Percentiles rank a stretch among this genome's conserved stretches.
These are phyloP conservation scores for Triplophysa bombifrons DNA, from an alignment of 2,797 vertebrate genomes.

Conservation along the genomic window DNA sequence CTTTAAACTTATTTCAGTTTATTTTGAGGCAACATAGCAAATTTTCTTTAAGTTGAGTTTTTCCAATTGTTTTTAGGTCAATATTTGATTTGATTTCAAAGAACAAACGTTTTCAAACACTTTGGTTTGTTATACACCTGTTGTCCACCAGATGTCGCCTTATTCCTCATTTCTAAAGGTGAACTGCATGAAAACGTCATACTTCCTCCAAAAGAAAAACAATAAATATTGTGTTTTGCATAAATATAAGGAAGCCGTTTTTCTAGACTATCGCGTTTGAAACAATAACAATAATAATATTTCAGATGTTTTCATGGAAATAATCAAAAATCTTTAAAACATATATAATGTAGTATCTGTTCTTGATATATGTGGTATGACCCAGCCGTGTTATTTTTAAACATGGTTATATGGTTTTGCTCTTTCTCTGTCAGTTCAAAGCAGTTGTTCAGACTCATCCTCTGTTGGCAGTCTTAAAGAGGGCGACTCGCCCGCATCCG, in stretches of 20 bases:
- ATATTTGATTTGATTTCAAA: too few species aligned
- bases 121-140: slow-evolving; percentile 54
- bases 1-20: too few species aligned
- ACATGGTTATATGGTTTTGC: not conserved
- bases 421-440: slow-evolving; percentile 69
- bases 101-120: too few species aligned
- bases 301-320: too few species aligned
- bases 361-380: too few species aligned
- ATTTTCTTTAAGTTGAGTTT: too few species aligned
- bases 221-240: not conserved
- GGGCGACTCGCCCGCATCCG: slow-evolving; percentile 75
- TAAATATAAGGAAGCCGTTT: not conserved
- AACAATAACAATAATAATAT: too few species aligned
- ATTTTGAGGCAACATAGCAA: too few species aligned
- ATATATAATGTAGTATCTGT: too few species aligned
- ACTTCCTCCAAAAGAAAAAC: not conserved
- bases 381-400: not conserved
- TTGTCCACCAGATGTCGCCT: slow-evolving; percentile 74
- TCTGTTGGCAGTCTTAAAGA: slow-evolving; percentile 81
- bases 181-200: not conserved
- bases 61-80: too few species aligned
- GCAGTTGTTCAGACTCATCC: slow-evolving; percentile 83
- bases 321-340: too few species aligned
- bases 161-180: slow-evolving; percentile 43
- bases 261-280: too few species aligned